phyloP scores from a whole-genome alignment of 2,797 vertebrate species.

The Poecile montanus region DNA sequence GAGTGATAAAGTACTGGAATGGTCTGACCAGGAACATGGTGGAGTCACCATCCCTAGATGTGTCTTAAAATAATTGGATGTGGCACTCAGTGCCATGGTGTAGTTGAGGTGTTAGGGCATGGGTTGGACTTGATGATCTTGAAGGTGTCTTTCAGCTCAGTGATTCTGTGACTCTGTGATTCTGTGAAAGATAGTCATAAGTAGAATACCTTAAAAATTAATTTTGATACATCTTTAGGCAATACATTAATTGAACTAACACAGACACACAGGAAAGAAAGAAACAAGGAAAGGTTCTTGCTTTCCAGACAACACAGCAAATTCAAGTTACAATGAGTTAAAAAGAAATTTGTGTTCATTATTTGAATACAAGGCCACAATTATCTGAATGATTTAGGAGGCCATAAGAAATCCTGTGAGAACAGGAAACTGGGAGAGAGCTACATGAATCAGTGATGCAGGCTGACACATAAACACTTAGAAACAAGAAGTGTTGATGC shows the following conservation, averaged over 20 bases:
- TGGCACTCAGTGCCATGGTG: background rate
- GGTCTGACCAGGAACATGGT: fast-evolving
- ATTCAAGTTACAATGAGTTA: background rate
- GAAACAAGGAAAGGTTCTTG: background rate
- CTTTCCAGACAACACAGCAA: background rate
- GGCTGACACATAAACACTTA: background rate
- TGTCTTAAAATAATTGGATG: background rate
- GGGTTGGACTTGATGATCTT: fast-evolving
- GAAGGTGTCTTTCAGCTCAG: background rate
- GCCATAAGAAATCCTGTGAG: background rate
- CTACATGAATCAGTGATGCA: background rate
- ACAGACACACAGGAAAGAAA: background rate
- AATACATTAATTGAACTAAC: background rate
- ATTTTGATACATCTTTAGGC: background rate
- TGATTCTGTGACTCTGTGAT: background rate
- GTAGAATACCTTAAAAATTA: background rate
- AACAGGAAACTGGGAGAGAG: background rate
- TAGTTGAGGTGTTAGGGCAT: background rate
- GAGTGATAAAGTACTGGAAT: background rate
- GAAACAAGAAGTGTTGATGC: background rate
- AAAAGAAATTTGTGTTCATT: background rate
- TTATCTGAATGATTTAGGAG: background rate
- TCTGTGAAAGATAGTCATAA: background rate
- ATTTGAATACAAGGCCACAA: background rate
- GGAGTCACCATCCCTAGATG: background rate